Evolutionary conservation across 2,113 vertebrate species (phyloP), one percentile per base, ranked within the genome.

Genomic region (Turnix velox): DNA sequence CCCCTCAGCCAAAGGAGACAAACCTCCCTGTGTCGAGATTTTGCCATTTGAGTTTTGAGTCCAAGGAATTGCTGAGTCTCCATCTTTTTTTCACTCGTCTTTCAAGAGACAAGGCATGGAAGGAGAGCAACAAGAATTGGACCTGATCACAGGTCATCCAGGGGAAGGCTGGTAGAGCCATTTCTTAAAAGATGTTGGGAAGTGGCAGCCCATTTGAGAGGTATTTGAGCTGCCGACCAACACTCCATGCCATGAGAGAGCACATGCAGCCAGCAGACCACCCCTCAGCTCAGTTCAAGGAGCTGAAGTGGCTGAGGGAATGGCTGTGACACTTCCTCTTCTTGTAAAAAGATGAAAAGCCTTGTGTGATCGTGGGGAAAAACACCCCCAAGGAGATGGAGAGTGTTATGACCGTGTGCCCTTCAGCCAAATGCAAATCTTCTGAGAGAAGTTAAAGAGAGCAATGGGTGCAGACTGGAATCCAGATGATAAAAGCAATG

Each of bases 11-110:
- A 51, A 63, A 35, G 1, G 28, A 43, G 7, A 35, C 13, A n/a
- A 73, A 48, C 1, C 0, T 18, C 5, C n/a, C 8, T 0, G 5
- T 5, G 30, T 1, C n/a, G 3, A 9, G n/a, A 40, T 24, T 42
- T 4, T 43, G 18, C n/a, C 15, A 14, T n/a, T n/a, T n/a, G n/a
- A n/a, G n/a, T n/a, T n/a, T n/a, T n/a, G n/a, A n/a, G n/a, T n/a
- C n/a, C n/a, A n/a, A n/a, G n/a, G n/a, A n/a, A n/a, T n/a, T n/a
- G n/a, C n/a, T n/a, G n/a, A n/a, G n/a, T n/a, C n/a, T n/a, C n/a
- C n/a, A n/a, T n/a, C n/a, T n/a, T n/a, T n/a, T n/a, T n/a, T n/a
- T n/a, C n/a, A n/a, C n/a, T n/a, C n/a, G n/a, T n/a, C n/a, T n/a
- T n/a, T n/a, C n/a, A n/a, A n/a, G n/a, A n/a, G n/a, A n/a, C n/a